These are phyloP conservation scores for Amblyraja radiata DNA, from an alignment of 2,797 vertebrate species.

Conservation along the genomic window DNA sequence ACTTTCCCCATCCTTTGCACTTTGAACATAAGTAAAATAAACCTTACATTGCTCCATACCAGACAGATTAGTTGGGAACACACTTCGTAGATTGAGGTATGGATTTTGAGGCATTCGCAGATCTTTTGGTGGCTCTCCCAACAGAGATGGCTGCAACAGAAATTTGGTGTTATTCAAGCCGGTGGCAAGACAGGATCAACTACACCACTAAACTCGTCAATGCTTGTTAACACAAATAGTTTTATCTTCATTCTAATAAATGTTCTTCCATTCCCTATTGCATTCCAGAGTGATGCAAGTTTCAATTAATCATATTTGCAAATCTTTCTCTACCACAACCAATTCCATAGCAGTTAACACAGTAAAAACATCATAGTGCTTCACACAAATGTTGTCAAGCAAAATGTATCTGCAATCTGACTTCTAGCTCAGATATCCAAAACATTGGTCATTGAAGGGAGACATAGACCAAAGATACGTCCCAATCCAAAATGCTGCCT, in stretches of 20 bases:
- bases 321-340: neutral
- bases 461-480: no score
- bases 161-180: neutral
- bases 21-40: neutral
- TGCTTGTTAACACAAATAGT: neutral
- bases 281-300: neutral
- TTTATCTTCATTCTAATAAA: neutral
- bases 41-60: conserved; percentile 43
- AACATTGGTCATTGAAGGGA: no score
- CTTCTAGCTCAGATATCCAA: no score
- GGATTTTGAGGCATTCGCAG: conserved; percentile 62
- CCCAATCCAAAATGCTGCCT: no score
- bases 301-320: neutral
- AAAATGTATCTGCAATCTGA: no score
- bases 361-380: no score
- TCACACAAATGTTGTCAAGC: no score
- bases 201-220: neutral
- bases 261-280: neutral
- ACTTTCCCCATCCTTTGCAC: neutral
- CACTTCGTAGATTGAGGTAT: conserved; percentile 64
- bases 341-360: no score
- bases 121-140: conserved; percentile 78
- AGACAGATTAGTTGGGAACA: conserved; percentile 52
- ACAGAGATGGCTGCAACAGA: conserved; percentile 63
- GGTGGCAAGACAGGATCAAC: neutral